Conservation (phyloP, 2,797 vertebrate genomes). For the Malacoraja senta region DNA sequence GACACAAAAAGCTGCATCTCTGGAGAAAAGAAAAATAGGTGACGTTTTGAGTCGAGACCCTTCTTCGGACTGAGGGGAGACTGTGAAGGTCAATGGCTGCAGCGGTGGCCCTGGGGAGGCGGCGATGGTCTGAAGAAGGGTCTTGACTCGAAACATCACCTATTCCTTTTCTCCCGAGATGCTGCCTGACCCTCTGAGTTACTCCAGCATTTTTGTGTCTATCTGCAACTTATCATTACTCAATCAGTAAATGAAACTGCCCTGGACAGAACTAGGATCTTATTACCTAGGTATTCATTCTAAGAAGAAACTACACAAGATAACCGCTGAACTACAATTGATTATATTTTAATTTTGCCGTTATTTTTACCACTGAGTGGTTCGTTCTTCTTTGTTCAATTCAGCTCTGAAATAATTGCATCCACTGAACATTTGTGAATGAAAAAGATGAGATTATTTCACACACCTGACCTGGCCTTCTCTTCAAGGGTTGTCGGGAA, state of each 20-base stretch:
- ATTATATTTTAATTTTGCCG: background rate
- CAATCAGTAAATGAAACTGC: background rate
- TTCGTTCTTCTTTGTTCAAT: background rate
- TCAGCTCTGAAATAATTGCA: background rate
- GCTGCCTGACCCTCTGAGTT: too few species aligned
- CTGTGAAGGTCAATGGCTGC: too few species aligned
- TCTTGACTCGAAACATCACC: too few species aligned
- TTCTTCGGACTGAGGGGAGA: too few species aligned
- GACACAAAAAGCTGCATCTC: too few species aligned
- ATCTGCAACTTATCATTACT: background rate
- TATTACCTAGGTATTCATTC: background rate
- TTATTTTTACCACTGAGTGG: background rate
- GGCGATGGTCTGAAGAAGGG: too few species aligned
- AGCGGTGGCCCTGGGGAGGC: too few species aligned
- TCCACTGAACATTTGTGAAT: background rate
- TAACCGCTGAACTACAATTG: background rate
- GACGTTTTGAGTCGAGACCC: too few species aligned
- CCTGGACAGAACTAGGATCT: background rate
- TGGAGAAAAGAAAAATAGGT: too few species aligned
- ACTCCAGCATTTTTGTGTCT: too few species aligned
- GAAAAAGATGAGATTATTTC: background rate
- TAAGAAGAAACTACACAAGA: background rate
- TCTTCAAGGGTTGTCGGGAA: background rate
- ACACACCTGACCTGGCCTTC: background rate
- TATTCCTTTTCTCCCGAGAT: too few species aligned